phyloP scores from a whole-genome alignment of 1,140 invertebrate genomes.

The Leptinotarsa lineolata region DNA sequence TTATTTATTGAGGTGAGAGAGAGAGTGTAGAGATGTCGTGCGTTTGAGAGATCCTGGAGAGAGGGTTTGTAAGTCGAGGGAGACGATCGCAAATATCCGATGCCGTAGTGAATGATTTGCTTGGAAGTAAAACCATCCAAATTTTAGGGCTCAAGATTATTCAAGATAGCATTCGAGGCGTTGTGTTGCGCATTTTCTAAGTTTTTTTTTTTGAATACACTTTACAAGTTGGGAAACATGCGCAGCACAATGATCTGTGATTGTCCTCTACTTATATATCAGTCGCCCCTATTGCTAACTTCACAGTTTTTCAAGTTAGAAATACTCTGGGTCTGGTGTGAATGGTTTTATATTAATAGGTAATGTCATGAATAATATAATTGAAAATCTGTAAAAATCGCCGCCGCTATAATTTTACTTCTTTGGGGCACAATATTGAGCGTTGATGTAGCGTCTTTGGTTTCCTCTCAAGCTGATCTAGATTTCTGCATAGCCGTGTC shows the following conservation, averaged over 20 bases:
- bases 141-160: conserved; percentile 40
- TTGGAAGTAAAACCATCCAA: conserved; percentile 28
- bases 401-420: conserved; percentile 23
- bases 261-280: conserved; percentile 30
- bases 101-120: conserved; percentile 30
- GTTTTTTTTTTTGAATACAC: neutral
- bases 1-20: conserved; percentile 35
- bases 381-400: conserved; percentile 34
- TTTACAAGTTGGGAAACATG: neutral
- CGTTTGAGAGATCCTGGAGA: conserved; percentile 12
- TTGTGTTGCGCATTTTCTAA: conserved; percentile 11
- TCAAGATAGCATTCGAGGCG: conserved; percentile 23
- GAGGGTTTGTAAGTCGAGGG: neutral
- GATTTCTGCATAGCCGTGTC: conserved; percentile 8
- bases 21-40: conserved; percentile 11
- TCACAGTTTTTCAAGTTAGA: conserved; percentile 9
- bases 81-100: neutral
- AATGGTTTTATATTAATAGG: conserved; percentile 46
- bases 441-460: conserved; percentile 22
- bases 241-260: conserved; percentile 22
- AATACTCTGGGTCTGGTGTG: conserved; percentile 25
- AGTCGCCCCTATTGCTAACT: conserved; percentile 16
- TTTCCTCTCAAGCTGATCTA: conserved; percentile 17
- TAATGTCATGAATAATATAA: conserved; percentile 41
- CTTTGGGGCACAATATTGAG: conserved; percentile 21